Base-by-base conservation (phyloP, 53 echinoderm and acorn worm genomes). In the Holothuria scabra region DNA sequence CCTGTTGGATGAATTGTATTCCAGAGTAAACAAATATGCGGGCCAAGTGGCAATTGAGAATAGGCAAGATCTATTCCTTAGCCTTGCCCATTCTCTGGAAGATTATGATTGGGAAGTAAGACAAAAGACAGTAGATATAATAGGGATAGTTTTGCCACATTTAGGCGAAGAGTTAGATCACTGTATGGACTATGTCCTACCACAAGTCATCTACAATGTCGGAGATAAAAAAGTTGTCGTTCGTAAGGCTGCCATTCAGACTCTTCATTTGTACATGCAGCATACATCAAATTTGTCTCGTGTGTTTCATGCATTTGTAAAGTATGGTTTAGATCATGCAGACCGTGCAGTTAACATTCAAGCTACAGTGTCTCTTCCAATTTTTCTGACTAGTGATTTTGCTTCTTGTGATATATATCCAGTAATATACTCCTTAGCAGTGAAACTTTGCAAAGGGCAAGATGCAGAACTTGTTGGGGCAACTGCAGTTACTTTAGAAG, bases 261-360 rank as follows among this genome's bases (percentile, higher is more conserved):
- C 94, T 1, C 46, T 99, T 38, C 94, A 94, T 84, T 74, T 92
- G 75, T 91, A 99, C 81, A 94, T 99, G 94, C 92, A 92, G 58
- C 85, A 99, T 68, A 94, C 99, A 19, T 71, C 85, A 29, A 88
- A 97, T 58, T 84, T 99, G 61, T 86, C 90, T 56, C 89, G 88
- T 21, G 89, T 99, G 48, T 94, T 94, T 70, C 67, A 93, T 48
- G 83, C 94, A 33, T 58, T 99, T 13, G 94, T 93, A 67, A 90
- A 90, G 66, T 80, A 94, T 83, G 99, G 99, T 24, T 65, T 99
- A 20, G 91, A 99, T 80, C 92, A 91, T 86, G 86, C 86, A 35
- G 87, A 94, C 70, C 89, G 93, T 13, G 95, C 91, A 58, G 87
- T 95, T 14, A 95, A 93, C 59, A 86, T 91, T 84, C 91, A 99